A percentile compares a stretch with the other conserved stretches of the same genome.
Conservation (phyloP, 1,140 invertebrate species). For the Samia ricini region DNA sequence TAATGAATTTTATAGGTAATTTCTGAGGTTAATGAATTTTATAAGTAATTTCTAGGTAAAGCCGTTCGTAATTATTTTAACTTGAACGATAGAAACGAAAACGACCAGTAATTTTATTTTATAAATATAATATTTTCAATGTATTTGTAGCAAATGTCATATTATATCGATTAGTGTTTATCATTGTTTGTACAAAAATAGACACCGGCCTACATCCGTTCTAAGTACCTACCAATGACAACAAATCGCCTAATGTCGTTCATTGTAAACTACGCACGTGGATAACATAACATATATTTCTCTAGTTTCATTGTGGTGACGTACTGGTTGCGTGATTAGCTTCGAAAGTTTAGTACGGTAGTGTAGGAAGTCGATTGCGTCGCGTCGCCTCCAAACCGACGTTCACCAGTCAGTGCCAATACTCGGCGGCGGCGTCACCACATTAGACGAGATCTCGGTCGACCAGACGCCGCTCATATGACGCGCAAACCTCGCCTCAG, state of each 20-base stretch:
- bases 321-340: conserved; percentile 11
- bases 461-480: conserved; percentile 40
- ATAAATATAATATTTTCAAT: too few relatives aligned
- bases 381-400: conserved; percentile 14
- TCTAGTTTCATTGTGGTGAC: conserved; percentile 21
- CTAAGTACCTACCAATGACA: not conserved
- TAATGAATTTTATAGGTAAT: not conserved
- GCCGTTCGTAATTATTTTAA: too few relatives aligned
- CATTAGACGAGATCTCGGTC: conserved; percentile 62
- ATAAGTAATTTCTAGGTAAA: too few relatives aligned
- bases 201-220: not conserved
- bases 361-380: conserved; percentile 32
- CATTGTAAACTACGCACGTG: conserved; percentile 19
- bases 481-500: conserved; percentile 56
- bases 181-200: conserved; percentile 15
- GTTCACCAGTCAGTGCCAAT: conserved; percentile 21
- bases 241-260: conserved; percentile 4
- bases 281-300: conserved; percentile 14
- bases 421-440: conserved; percentile 52
- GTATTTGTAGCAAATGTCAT: not conserved
- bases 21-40: too few relatives aligned
- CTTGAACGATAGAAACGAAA: too few relatives aligned
- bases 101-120: too few relatives aligned
- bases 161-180: not conserved
- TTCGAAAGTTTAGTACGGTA: conserved; percentile 11